Conservation (phyloP, 2,797 vertebrate species). For the Danio aesculapii region DNA sequence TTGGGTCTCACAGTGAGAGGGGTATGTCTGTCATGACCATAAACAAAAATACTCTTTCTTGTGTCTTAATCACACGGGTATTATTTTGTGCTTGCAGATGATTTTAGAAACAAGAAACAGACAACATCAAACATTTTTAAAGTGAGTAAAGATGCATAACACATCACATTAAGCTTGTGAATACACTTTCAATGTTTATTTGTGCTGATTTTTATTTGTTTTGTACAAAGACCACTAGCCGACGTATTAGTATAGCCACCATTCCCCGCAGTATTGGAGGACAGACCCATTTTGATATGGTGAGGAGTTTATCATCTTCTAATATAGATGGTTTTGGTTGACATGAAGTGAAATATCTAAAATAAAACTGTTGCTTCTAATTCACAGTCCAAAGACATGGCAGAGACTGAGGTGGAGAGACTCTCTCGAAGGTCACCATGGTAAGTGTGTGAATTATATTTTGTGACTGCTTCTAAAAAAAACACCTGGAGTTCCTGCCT, state of each 20-base stretch:
- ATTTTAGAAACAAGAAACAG: constrained; percentile 77
- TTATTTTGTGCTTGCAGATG: constrained; percentile 67
- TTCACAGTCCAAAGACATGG: constrained; percentile 75
- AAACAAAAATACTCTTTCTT: neutral
- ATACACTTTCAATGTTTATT: neutral
- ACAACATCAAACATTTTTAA: constrained; percentile 72
- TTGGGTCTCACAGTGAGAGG: constrained; percentile 81
- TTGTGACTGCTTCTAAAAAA: neutral
- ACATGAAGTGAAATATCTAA: neutral
- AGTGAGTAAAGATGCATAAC: constrained; percentile 62
- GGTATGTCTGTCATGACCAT: constrained; percentile 72
- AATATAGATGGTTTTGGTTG: neutral
- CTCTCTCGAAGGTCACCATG: constrained; percentile 86
- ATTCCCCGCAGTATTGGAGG: constrained; percentile 82
- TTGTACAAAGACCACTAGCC: constrained; percentile 72
- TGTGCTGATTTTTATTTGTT: neutral
- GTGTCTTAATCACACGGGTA: neutral
- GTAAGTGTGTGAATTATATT: constrained; percentile 71
- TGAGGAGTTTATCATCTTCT: constrained; percentile 68
- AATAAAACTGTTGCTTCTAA: constrained; percentile 18
- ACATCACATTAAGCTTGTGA: neutral
- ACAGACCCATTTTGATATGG: constrained; percentile 77
- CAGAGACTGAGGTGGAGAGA: constrained; percentile 80
- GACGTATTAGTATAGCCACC: constrained; percentile 88
- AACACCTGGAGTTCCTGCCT: neutral